Percentiles rank a stretch among this genome's conserved stretches.
Conservation (phyloP, 1,140 invertebrate species). For the Dysdera silvatica region DNA sequence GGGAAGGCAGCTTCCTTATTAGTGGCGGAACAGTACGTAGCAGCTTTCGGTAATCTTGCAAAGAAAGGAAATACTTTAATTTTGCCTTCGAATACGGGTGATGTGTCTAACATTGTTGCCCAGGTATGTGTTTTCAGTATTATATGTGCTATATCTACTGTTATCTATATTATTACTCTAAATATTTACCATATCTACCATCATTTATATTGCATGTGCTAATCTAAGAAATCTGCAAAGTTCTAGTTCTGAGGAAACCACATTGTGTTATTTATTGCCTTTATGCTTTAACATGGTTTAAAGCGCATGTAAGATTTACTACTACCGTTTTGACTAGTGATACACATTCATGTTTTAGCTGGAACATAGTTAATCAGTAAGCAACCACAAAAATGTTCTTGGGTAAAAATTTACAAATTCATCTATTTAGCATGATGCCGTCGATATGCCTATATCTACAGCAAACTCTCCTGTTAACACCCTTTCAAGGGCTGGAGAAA, state of each 20-base stretch:
- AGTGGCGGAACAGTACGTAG: slow-evolving; percentile 90
- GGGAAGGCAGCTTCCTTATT: slow-evolving; percentile 81
- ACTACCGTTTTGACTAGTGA: too few relatives aligned
- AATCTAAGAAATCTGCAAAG: background rate
- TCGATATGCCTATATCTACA: too few relatives aligned
- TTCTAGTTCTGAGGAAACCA: background rate
- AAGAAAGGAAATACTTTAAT: slow-evolving; percentile 91
- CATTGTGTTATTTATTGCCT: background rate
- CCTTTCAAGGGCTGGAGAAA: too few relatives aligned
- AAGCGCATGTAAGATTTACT: background rate
- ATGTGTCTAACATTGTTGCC: slow-evolving; percentile 45
- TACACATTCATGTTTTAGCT: too few relatives aligned
- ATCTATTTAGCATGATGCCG: too few relatives aligned
- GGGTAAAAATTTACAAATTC: too few relatives aligned
- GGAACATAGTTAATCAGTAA: too few relatives aligned
- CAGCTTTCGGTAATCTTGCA: slow-evolving; percentile 85
- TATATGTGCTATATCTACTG: too few relatives aligned
- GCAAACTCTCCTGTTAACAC: too few relatives aligned
- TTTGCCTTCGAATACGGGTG: slow-evolving; percentile 78
- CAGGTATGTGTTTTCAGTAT: slow-evolving; percentile 30
- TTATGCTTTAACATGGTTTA: background rate
- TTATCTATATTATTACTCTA: background rate
- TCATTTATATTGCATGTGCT: background rate
- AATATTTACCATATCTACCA: background rate
- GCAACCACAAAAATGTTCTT: too few relatives aligned